Conservation (phyloP, 2,888 invertebrate species). For the Sipunculus nudus region DNA sequence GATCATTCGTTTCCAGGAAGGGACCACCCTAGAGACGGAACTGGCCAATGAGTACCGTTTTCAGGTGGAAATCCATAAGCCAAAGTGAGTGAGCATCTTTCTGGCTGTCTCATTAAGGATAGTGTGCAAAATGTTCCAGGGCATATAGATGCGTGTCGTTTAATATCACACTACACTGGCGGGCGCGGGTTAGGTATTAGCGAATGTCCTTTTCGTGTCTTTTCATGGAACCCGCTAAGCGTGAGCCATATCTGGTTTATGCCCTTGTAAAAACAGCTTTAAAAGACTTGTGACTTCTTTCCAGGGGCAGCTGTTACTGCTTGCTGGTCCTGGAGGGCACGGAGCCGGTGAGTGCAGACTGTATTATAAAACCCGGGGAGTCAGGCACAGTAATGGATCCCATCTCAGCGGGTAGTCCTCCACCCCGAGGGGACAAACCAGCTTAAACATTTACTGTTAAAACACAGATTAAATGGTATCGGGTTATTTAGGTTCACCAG, state of each 20-base stretch:
- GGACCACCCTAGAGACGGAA: conserved; percentile 10
- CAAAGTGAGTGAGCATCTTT: conserved; percentile 9
- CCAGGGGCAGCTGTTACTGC: conserved; percentile 12
- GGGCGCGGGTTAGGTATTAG: too few relatives aligned
- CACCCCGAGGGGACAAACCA: too few relatives aligned
- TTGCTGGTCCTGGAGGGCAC: conserved; percentile 20
- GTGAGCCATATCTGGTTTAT: too few relatives aligned
- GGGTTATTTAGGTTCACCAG: too few relatives aligned
- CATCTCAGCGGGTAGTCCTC: too few relatives aligned
- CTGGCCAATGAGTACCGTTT: conserved; percentile 12
- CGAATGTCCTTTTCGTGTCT: too few relatives aligned
- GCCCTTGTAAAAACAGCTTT: too few relatives aligned
- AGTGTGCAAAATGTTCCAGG: not conserved
- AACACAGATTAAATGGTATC: too few relatives aligned
- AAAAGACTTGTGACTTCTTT: conserved; percentile 1
- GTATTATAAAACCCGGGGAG: not conserved
- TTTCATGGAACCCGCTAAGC: too few relatives aligned
- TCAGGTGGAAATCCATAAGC: conserved; percentile 11
- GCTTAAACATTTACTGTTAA: too few relatives aligned
- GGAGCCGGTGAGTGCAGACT: conserved; percentile 7
- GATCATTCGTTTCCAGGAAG: conserved; percentile 13
- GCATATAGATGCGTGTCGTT: too few relatives aligned
- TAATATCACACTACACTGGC: too few relatives aligned
- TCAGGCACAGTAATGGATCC: not conserved
- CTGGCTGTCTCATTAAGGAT: not conserved